A percentile compares a stretch with the other conserved stretches of the same genome.
These are phyloP conservation scores for Acronicta leporina DNA, from an alignment of 2,888 invertebrate genomes.

Conservation along the genomic window DNA sequence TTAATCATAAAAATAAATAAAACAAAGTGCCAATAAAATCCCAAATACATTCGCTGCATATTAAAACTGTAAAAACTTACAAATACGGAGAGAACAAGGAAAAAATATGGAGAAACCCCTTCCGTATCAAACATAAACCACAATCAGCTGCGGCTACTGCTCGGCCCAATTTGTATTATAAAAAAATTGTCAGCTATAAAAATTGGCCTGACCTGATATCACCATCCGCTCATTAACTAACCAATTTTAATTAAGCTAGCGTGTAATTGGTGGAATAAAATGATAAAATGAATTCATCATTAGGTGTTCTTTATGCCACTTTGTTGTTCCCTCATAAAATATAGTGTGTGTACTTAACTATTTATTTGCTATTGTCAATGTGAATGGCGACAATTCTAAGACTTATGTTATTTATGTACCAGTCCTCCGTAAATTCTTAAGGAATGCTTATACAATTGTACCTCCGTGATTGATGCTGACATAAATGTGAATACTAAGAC, in stretches of 20 bases:
- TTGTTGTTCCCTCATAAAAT: slow-evolving; percentile 42
- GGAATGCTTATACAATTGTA: slow-evolving; percentile 44
- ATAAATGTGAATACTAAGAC: slow-evolving; percentile 39
- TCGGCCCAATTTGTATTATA: slow-evolving; percentile 13
- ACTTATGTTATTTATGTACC: slow-evolving; percentile 37
- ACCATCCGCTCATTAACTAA: slow-evolving; percentile 46
- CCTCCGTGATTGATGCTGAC: slow-evolving; percentile 39
- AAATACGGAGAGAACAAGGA: slow-evolving; percentile 60
- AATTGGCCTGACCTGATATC: slow-evolving; percentile 44
- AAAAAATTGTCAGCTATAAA: slow-evolving; percentile 47
- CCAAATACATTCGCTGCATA: slow-evolving; percentile 41
- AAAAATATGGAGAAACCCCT: slow-evolving; percentile 59
- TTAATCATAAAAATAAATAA: slow-evolving; percentile 55
- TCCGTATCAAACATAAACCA: slow-evolving; percentile 50
- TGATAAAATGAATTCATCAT: slow-evolving; percentile 39
- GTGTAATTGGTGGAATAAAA: slow-evolving; percentile 45
- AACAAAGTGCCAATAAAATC: slow-evolving; percentile 51
- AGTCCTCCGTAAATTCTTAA: slow-evolving; percentile 41
- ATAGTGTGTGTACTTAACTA: slow-evolving; percentile 33
- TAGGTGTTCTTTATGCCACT: slow-evolving; percentile 32
- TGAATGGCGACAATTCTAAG: slow-evolving; percentile 45
- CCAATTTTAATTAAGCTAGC: slow-evolving; percentile 51
- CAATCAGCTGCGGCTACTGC: slow-evolving; percentile 33
- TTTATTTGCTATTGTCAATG: slow-evolving; percentile 52
- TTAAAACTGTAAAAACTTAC: slow-evolving; percentile 49